Percentiles rank a stretch among this genome's conserved stretches.
phyloP scores from a whole-genome alignment of 2,888 invertebrate species.

The Syrista parreyssii region DNA sequence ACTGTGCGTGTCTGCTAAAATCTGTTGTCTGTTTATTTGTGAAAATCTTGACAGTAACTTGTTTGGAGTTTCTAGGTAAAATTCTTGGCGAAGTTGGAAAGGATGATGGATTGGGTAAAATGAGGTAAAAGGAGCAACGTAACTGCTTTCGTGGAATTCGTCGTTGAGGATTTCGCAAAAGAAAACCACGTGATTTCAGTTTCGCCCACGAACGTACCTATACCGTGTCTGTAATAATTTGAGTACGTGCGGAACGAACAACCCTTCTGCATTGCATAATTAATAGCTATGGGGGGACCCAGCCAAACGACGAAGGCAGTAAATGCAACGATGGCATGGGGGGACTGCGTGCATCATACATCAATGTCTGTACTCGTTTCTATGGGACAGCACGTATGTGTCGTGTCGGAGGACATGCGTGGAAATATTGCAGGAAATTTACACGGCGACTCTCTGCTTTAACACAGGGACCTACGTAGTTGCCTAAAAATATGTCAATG shows the following conservation, averaged over 20 bases:
- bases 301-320: neutral
- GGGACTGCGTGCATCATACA: conserved; percentile 30
- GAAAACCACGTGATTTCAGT: neutral
- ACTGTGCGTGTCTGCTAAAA: neutral
- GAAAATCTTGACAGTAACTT: neutral
- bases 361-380: conserved; percentile 32
- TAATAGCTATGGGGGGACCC: conserved; percentile 37
- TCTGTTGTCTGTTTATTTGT: neutral
- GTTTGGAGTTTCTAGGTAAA: neutral
- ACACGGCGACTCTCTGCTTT: neutral
- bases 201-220: neutral
- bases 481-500: neutral
- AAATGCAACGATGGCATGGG: conserved; percentile 21
- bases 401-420: neutral
- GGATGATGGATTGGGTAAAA: neutral
- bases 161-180: neutral
- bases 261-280: conserved; percentile 47
- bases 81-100: neutral
- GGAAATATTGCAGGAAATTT: neutral
- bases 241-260: conserved; percentile 25
- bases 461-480: neutral
- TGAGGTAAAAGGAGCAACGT: neutral
- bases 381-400: conserved; percentile 17
- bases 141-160: neutral
- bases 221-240: conserved; percentile 29